Percentiles rank a stretch among this genome's conserved stretches.
phyloP scores from a whole-genome alignment of 2,113 vertebrate species.

The Zapornia atra region DNA sequence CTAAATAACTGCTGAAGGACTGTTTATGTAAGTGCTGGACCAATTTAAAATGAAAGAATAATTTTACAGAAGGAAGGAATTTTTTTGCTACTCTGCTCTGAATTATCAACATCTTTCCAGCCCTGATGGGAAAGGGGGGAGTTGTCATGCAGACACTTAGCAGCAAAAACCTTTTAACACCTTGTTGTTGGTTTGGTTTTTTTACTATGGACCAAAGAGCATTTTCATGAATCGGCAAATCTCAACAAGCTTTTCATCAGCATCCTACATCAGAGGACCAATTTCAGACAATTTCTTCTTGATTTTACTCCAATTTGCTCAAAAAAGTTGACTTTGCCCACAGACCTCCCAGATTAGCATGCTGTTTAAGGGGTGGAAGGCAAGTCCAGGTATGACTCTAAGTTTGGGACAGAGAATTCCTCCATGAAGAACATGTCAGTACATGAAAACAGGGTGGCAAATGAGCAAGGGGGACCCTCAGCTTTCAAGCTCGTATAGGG shows the following conservation, averaged over 20 bases:
- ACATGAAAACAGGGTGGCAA: not conserved
- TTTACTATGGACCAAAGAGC: not conserved
- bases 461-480: not conserved
- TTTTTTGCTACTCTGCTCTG: not conserved
- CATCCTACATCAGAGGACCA: not conserved
- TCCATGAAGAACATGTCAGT: not conserved
- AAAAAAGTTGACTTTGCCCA: not conserved
- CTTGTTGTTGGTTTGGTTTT: not conserved
- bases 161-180: not conserved
- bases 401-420: not conserved
- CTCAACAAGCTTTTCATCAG: not conserved
- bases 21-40: not conserved
- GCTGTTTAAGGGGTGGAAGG: not conserved
- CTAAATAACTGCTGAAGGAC: not conserved
- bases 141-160: not conserved
- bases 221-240: not conserved
- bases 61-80: slow-evolving; percentile 16
- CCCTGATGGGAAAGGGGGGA: not conserved
- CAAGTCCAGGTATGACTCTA: not conserved
- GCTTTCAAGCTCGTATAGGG: not conserved
- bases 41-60: not conserved
- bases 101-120: not conserved
- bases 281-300: not conserved
- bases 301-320: not conserved
- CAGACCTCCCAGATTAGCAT: not conserved